Conservation (phyloP, 2,888 invertebrate species). For the Cerastis leucographa region DNA sequence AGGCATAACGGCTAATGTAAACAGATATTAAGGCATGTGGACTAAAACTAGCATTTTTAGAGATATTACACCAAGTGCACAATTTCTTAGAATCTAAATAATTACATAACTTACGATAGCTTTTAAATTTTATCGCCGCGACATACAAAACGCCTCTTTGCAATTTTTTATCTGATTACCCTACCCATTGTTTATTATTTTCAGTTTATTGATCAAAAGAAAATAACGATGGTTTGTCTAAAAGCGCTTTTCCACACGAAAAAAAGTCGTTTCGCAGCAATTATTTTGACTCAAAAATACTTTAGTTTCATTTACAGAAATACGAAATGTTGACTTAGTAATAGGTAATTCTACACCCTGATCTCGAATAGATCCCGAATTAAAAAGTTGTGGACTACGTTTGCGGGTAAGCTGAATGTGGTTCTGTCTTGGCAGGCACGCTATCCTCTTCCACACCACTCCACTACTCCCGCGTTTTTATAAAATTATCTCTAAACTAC, state of each 20-base stretch:
- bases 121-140: constrained; percentile 25
- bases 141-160: constrained; percentile 43
- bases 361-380: neutral
- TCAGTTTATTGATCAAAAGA: neutral
- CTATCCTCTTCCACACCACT: constrained; percentile 5
- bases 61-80: constrained; percentile 21
- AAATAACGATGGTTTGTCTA: neutral
- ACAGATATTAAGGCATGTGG: constrained; percentile 16
- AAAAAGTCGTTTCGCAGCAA: neutral
- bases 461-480: neutral
- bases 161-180: constrained; percentile 19
- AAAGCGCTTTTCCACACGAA: neutral
- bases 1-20: constrained; percentile 23
- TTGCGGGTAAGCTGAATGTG: neutral
- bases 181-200: constrained; percentile 4
- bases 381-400: too few species aligned
- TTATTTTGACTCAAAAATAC: neutral
- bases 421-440: neutral
- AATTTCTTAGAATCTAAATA: constrained; percentile 26
- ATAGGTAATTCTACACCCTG: neutral
- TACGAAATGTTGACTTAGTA: neutral
- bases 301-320: neutral
- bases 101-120: constrained; percentile 23
- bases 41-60: constrained; percentile 15
- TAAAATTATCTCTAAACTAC: neutral